Percentiles rank a stretch among this genome's conserved stretches.
These are phyloP conservation scores for Pantelozetes paolii DNA, from an alignment of 2,888 invertebrate genomes.

Conservation along the genomic window DNA sequence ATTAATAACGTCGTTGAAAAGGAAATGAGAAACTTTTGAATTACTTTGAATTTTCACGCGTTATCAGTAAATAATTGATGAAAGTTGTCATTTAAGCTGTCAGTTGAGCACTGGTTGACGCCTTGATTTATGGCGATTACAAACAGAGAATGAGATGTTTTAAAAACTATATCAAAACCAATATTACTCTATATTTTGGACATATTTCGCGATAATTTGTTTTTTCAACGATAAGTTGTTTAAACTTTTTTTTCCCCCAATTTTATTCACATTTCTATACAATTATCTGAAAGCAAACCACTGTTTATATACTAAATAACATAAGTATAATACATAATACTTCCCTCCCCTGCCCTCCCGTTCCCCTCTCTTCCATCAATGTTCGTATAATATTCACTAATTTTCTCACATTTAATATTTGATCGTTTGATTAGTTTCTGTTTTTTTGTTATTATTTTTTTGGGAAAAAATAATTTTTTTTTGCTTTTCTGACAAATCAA, in stretches of 20 bases:
- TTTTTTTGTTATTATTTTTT: background rate
- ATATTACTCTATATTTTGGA: background rate
- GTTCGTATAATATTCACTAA: too few relatives aligned
- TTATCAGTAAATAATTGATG: constrained; percentile 37
- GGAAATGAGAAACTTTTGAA: constrained; percentile 29
- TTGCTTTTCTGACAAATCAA: background rate
- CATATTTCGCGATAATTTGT: constrained; percentile 23
- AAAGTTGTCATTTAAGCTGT: constrained; percentile 37
- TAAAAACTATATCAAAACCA: background rate
- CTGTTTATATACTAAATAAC: background rate
- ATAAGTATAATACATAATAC: background rate
- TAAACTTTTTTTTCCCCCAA: background rate
- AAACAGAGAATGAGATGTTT: background rate
- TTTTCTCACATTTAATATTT: constrained; percentile 5
- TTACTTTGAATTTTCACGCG: constrained; percentile 35
- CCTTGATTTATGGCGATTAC: constrained; percentile 25
- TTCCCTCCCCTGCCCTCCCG: background rate
- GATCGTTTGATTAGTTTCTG: constrained; percentile 9
- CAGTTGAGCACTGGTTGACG: constrained; percentile 23
- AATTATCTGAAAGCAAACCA: background rate
- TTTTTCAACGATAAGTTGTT: background rate
- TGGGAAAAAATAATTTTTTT: background rate
- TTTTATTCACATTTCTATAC: background rate
- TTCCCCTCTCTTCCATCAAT: background rate
- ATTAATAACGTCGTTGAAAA: constrained; percentile 31